Base-by-base conservation (phyloP, 2,797 vertebrate species). In the Notolabrus celidotus region DNA sequence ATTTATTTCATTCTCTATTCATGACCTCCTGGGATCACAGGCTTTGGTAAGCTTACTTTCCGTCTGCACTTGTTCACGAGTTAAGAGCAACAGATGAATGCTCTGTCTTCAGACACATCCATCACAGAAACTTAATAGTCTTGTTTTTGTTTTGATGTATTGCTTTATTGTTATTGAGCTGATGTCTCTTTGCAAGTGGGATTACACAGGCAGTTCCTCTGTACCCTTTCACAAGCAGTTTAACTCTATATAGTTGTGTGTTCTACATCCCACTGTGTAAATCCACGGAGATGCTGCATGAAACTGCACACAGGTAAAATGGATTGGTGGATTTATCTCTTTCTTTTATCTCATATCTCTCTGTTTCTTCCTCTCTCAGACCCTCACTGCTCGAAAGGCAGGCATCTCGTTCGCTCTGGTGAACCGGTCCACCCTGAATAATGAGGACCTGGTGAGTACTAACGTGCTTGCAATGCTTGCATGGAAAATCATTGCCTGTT, bases 371-470 rank as follows among this genome's bases (percentile, higher is more conserved):
- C 49, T 71, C 46, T 43, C 55, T 56, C 86, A 99, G 98, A 98
- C 98, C 19, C 92, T 99, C 88, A 94, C 98, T 93, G 97, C 97
- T 90, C 95, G 98, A 92, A 99, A 99, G 94, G 97, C 98, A 91
- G 98, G 98, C 86, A 96, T 98, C 86, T 98, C 97, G 58, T 95
- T 99, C 80, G 96, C 96, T 81, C 96, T 97, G 92, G 95, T 98
- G 86, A 97, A 95, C 89, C 93, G 97, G 70, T 97, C 97, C 33
- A 97, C 97, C 51, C 85, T 97, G 66, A 96, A 99, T 87, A 97
- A 97, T 15, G 97, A 98, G 74, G 98, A 99, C 82, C 95, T 99
- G 96, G 98, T 99, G 92, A 94, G 97, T 95, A 50, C 51, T 63
- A 58, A 59, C 59, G 45, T 62, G 52, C 39, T 43, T 51, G 36